Conservation (phyloP, 2,888 invertebrate genomes). For the Callinectes sapidus region DNA sequence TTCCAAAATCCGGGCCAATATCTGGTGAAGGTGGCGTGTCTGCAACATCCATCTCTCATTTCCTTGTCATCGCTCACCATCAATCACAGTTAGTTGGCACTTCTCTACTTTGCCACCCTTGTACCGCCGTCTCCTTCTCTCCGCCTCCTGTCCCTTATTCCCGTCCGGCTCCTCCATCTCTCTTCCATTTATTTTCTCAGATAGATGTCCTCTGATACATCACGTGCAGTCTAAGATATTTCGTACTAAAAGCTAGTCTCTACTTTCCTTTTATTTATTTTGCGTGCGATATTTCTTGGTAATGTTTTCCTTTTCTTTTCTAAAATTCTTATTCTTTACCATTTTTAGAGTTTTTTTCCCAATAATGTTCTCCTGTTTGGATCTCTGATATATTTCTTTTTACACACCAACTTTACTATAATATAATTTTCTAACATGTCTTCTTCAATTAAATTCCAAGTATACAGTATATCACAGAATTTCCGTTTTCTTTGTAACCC, state of each 20-base stretch:
- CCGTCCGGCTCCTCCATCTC: background rate
- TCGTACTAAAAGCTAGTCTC: background rate
- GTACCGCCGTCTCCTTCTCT: background rate
- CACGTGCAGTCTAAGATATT: too few relatives aligned
- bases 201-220: background rate
- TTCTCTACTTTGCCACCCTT: background rate
- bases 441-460: too few relatives aligned
- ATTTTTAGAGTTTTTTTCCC: too few relatives aligned
- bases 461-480: too few relatives aligned
- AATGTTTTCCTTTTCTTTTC: background rate
- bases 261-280: background rate
- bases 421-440: too few relatives aligned
- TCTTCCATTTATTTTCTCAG: background rate
- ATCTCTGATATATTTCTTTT: too few relatives aligned
- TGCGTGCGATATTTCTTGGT: background rate
- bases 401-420: too few relatives aligned
- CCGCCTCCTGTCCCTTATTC: background rate
- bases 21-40: background rate
- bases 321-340: too few relatives aligned
- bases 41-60: background rate
- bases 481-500: too few relatives aligned
- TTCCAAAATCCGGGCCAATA: too few relatives aligned
- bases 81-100: background rate
- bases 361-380: too few relatives aligned
- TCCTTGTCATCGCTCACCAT: background rate